Evolutionary conservation across 2,888 invertebrate genomes (phyloP).

Genomic region (Nezara viridula): DNA sequence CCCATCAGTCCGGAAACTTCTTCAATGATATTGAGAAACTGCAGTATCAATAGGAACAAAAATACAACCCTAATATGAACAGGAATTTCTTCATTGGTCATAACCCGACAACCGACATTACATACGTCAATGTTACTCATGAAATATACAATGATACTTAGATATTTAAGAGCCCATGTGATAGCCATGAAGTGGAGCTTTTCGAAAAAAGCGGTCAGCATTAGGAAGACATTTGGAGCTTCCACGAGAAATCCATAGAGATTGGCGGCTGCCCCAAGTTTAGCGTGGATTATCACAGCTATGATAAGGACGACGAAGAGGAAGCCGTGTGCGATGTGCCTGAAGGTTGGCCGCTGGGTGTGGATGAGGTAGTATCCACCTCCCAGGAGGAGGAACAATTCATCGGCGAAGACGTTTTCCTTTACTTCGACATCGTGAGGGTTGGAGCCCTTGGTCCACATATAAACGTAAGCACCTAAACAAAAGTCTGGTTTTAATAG

Average conservation of each 20-base stretch:
- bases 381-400: constrained; percentile 1
- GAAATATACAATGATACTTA: background rate
- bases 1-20: background rate
- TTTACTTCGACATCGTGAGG: constrained; percentile 49
- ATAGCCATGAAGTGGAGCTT: background rate
- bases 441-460: constrained; percentile 31
- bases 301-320: background rate
- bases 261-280: background rate
- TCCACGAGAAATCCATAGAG: background rate
- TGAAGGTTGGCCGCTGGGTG: background rate
- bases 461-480: constrained; percentile 29
- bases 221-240: background rate
- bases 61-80: background rate
- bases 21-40: background rate
- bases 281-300: background rate
- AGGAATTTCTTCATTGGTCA: background rate
- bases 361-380: constrained; percentile 8
- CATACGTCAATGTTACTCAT: background rate
- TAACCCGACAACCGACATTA: background rate
- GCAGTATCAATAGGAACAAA: background rate
- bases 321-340: background rate
- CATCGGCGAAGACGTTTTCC: background rate
- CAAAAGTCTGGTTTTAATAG: background rate
- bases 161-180: background rate
- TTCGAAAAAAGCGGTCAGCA: background rate